These are phyloP conservation scores for Hippocampus zosterae DNA, from an alignment of 2,113 vertebrate genomes.

Conservation along the genomic window DNA sequence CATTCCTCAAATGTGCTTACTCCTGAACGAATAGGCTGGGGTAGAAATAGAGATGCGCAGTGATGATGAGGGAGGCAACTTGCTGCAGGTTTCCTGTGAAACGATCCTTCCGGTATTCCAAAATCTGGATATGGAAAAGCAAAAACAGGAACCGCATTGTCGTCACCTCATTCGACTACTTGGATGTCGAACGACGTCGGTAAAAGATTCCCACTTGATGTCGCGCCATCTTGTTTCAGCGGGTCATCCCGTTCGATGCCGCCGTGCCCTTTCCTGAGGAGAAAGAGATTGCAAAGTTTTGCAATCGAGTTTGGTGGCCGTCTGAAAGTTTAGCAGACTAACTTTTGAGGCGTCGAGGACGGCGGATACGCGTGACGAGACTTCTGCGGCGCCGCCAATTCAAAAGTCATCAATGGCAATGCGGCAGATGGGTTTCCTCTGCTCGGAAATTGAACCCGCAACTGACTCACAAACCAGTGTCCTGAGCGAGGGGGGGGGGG, in stretches of 20 bases:
- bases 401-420: neutral
- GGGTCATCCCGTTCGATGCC: constrained; percentile 30
- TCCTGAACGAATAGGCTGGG: constrained; percentile 17
- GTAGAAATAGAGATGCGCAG: constrained; percentile 46
- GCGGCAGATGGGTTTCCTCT: neutral
- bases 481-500: constrained; percentile 65
- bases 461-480: constrained; percentile 55
- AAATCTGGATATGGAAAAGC: constrained; percentile 37
- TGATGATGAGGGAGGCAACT: constrained; percentile 39
- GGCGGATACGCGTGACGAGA: constrained; percentile 3
- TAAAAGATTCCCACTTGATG: constrained; percentile 46
- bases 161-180: neutral
- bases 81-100: constrained; percentile 3
- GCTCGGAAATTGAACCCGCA: constrained; percentile 29
- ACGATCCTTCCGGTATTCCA: constrained; percentile 26
- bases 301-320: no score
- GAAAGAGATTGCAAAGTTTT: neutral
- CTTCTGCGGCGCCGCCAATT: constrained; percentile 26
- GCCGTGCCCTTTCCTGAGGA: constrained; percentile 37
- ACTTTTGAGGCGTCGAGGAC: constrained; percentile 75
- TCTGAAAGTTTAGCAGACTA: constrained; percentile 19
- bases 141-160: neutral
- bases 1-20: constrained; percentile 26
- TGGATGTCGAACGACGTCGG: neutral
- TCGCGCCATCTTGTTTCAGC: constrained; percentile 47